These are phyloP conservation scores for Drosophila melanica DNA, from an alignment of 1,140 invertebrate genomes.

Conservation along the genomic window DNA sequence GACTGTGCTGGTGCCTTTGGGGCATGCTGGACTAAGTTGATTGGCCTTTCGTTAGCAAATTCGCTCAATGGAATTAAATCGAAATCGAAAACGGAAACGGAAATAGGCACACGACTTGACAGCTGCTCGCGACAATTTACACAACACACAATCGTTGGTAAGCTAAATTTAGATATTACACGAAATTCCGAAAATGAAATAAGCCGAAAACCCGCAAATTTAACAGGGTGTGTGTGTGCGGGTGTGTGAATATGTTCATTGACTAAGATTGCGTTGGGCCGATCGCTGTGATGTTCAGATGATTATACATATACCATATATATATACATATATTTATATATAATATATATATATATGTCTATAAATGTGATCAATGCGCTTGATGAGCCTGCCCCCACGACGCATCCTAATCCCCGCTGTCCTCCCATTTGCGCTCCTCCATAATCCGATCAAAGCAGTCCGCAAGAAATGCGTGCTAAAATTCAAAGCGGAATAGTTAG, in stretches of 20 bases:
- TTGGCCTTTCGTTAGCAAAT: constrained; percentile 5
- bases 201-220: background rate
- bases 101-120: constrained; percentile 1
- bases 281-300: constrained; percentile 36
- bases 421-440: constrained; percentile 93
- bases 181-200: background rate
- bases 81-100: background rate
- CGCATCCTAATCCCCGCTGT: constrained; percentile 88
- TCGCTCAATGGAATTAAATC: background rate
- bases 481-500: background rate
- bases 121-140: background rate
- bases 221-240: background rate
- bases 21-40: background rate
- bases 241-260: constrained; percentile 19
- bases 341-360: background rate
- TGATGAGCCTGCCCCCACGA: constrained; percentile 19
- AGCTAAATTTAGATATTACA: background rate
- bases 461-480: constrained; percentile 94
- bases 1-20: background rate
- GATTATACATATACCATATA: constrained; percentile 15
- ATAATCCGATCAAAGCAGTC: constrained; percentile 97
- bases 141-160: constrained; percentile 1
- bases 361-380: constrained; percentile 27
- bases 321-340: background rate
- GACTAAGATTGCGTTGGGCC: constrained; percentile 34